Conservation (phyloP, 2,888 invertebrate genomes). For the Micropterix aruncella region DNA sequence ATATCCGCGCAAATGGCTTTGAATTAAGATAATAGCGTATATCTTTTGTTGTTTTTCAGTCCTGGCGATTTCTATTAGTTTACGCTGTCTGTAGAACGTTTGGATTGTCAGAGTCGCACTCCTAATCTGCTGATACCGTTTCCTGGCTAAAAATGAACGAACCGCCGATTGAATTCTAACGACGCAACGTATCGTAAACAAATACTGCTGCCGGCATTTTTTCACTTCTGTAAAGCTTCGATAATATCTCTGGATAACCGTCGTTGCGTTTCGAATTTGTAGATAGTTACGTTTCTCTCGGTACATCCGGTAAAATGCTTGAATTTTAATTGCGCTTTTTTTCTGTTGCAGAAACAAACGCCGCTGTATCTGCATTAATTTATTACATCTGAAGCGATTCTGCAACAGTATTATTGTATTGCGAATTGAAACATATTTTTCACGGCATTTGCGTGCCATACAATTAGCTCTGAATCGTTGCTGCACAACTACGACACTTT, state of each 20-base stretch:
- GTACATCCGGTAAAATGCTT: conserved; percentile 25
- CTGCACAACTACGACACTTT: conserved; percentile 19
- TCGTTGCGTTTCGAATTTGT: conserved; percentile 16
- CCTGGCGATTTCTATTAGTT: conserved; percentile 8
- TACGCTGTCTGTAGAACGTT: conserved; percentile 23
- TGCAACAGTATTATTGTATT: conserved; percentile 22
- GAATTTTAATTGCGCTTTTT: conserved; percentile 20
- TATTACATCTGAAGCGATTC: conserved; percentile 21
- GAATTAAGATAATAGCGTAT: conserved; percentile 14
- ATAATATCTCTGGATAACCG: conserved; percentile 24
- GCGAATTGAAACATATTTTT: conserved; percentile 19
- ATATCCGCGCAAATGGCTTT: conserved; percentile 15
- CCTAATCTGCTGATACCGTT: conserved; percentile 19
- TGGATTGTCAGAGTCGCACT: conserved; percentile 23
- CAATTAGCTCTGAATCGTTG: conserved; percentile 25
- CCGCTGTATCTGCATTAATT: conserved; percentile 18
- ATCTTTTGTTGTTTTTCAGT: background rate
- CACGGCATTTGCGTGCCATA: conserved; percentile 20
- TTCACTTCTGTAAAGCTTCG: conserved; percentile 20
- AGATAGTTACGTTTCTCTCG: conserved; percentile 18
- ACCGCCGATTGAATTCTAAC: conserved; percentile 20
- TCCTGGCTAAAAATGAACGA: conserved; percentile 20
- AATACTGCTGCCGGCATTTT: conserved; percentile 8
- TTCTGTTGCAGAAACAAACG: conserved; percentile 18
- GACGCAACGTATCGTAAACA: conserved; percentile 23